phyloP scores from a whole-genome alignment of 1,140 invertebrate species.

The Tetramorium parvispinum region DNA sequence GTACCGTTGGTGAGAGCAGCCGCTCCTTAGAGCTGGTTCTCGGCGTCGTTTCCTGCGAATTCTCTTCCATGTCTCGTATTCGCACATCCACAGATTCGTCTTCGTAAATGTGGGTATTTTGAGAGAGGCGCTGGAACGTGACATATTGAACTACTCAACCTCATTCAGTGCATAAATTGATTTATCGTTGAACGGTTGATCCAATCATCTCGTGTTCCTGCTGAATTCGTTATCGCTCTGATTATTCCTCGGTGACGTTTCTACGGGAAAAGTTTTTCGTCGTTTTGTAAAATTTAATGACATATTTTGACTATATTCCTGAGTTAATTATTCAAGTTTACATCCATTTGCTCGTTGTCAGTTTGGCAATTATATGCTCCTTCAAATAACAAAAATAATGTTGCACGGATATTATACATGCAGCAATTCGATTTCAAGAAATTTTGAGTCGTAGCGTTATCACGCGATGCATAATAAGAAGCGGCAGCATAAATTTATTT shows the following conservation, averaged over 20 bases:
- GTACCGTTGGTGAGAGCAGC: constrained; percentile 60
- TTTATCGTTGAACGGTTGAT: constrained; percentile 2
- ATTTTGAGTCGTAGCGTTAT: neutral
- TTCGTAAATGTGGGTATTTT: constrained; percentile 16
- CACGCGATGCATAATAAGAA: neutral
- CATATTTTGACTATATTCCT: neutral
- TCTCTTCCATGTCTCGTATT: neutral
- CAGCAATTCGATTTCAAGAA: neutral
- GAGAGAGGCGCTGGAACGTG: neutral
- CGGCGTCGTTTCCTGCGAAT: constrained; percentile 44
- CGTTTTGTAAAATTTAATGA: neutral
- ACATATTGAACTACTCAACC: neutral
- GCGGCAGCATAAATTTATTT: neutral
- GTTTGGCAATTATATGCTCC: neutral
- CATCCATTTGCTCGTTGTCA: neutral
- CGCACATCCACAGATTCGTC: neutral
- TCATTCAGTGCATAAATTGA: constrained; percentile 33
- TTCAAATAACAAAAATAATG: neutral
- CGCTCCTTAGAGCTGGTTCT: constrained; percentile 59
- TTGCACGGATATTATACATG: neutral
- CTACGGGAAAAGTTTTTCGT: neutral
- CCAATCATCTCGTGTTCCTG: constrained; percentile 12
- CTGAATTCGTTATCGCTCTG: neutral
- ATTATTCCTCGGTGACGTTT: neutral
- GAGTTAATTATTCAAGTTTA: constrained; percentile 1